Evolutionary conservation across 2,113 vertebrate genomes (phyloP).

Genomic region (Silurus asotus): DNA sequence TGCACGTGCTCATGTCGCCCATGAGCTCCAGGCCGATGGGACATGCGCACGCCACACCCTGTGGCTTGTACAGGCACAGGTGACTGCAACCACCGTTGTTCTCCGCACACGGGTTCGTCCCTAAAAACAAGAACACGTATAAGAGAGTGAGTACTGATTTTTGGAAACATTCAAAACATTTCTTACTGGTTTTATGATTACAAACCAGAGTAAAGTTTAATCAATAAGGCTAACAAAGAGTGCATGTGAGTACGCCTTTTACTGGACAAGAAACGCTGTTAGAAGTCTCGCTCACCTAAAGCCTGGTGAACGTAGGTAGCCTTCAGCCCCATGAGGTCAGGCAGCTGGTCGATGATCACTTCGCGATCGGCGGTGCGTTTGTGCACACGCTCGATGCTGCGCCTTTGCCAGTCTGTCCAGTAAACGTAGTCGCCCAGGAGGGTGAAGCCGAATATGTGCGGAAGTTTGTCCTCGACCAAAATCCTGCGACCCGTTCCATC

Average conservation of each 20-base stretch:
- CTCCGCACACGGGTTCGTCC: slow-evolving; percentile 87
- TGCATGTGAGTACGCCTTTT: background rate
- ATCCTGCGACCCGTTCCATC: slow-evolving; percentile 84
- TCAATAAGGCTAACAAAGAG: background rate
- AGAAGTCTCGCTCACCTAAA: slow-evolving; percentile 72
- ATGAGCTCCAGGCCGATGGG: slow-evolving; percentile 94
- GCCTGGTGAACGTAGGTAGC: slow-evolving; percentile 87
- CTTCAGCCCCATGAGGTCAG: slow-evolving; percentile 95
- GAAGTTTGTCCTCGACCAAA: slow-evolving; percentile 93
- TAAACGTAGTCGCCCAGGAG: slow-evolving; percentile 94
- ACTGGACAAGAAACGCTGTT: background rate
- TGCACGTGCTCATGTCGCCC: slow-evolving; percentile 88
- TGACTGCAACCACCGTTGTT: slow-evolving; percentile 93
- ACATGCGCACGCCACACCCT: slow-evolving; percentile 84
- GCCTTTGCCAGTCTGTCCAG: slow-evolving; percentile 97
- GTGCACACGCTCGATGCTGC: slow-evolving; percentile 95
- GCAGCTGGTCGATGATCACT: slow-evolving; percentile 93
- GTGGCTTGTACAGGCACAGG: slow-evolving; percentile 88
- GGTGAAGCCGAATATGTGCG: slow-evolving; percentile 95
- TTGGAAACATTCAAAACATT: background rate
- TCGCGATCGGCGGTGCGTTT: slow-evolving; percentile 79
- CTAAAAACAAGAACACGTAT: slow-evolving; percentile 59
- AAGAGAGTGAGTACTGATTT: background rate
- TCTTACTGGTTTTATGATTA: background rate
- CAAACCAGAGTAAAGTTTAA: background rate